Conservation (phyloP, 23 tunicate species). For the Trididemnum clinides region DNA sequence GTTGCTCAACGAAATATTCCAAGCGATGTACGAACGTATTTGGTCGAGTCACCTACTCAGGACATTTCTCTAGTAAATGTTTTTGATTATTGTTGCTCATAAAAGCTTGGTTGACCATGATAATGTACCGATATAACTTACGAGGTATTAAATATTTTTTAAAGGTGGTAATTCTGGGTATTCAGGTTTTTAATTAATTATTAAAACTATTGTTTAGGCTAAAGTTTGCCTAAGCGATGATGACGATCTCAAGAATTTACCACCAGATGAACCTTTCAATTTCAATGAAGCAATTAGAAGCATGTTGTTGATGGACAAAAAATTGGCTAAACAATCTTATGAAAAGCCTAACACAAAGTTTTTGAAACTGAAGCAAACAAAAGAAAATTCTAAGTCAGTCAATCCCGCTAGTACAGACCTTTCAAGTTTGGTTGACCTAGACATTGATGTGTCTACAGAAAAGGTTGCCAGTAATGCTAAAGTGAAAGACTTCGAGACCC, state of each 20-base stretch:
- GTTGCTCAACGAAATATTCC: neutral
- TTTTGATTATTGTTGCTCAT: no score
- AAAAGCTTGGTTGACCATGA: no score
- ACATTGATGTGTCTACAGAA: no score
- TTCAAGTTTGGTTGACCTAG: no score
- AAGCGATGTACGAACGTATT: neutral
- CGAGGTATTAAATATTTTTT: no score
- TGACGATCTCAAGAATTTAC: neutral
- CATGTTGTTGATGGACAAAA: conserved; percentile 15
- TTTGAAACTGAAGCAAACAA: neutral
- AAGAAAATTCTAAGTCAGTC: no score
- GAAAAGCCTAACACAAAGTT: neutral
- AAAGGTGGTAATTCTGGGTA: no score
- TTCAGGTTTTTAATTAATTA: no score
- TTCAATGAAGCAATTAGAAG: conserved; percentile 1
- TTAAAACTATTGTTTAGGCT: conserved; percentile 2
- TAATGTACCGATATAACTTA: no score
- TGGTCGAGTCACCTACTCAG: neutral
- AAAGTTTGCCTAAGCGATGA: neutral
- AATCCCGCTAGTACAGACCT: no score
- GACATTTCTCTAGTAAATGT: conserved; percentile 17
- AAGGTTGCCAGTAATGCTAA: no score
- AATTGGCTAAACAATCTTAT: neutral
- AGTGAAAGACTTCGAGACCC: neutral
- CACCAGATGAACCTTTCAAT: neutral